Evolutionary conservation across 2,888 invertebrate genomes (phyloP).

Genomic region (Lasioglossum oenotherae): DNA sequence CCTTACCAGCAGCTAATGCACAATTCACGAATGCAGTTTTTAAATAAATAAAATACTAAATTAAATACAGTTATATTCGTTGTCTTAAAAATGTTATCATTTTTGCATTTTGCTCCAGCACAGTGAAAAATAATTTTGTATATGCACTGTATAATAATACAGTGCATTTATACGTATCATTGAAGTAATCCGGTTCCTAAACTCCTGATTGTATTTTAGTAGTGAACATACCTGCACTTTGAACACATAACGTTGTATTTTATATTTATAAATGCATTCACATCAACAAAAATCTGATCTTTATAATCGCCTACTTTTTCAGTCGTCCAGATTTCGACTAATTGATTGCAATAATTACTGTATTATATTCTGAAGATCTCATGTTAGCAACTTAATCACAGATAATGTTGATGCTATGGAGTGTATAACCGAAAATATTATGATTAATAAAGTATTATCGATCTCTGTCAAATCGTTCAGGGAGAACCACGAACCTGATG

Average conservation of each 20-base stretch:
- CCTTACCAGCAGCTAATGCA: background rate
- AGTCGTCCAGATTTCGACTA: background rate
- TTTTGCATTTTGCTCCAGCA: background rate
- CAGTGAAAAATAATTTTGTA: background rate
- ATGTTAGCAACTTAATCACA: background rate
- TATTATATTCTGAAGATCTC: background rate
- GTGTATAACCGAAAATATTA: background rate
- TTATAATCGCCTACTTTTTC: background rate
- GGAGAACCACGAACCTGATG: slow-evolving; percentile 41
- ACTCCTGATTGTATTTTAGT: background rate
- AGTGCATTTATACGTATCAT: background rate
- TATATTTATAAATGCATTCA: background rate
- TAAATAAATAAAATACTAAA: background rate
- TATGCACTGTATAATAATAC: background rate
- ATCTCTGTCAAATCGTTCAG: background rate
- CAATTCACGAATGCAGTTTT: background rate
- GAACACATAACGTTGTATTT: background rate
- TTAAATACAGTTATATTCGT: background rate
- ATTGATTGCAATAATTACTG: background rate
- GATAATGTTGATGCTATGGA: too few relatives aligned
- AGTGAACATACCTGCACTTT: background rate
- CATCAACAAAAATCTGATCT: background rate
- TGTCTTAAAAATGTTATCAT: background rate
- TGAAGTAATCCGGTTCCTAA: background rate
- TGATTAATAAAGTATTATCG: background rate